Evolutionary conservation across 1,140 invertebrate genomes (phyloP).

Genomic region (Panulirus ornatus): DNA sequence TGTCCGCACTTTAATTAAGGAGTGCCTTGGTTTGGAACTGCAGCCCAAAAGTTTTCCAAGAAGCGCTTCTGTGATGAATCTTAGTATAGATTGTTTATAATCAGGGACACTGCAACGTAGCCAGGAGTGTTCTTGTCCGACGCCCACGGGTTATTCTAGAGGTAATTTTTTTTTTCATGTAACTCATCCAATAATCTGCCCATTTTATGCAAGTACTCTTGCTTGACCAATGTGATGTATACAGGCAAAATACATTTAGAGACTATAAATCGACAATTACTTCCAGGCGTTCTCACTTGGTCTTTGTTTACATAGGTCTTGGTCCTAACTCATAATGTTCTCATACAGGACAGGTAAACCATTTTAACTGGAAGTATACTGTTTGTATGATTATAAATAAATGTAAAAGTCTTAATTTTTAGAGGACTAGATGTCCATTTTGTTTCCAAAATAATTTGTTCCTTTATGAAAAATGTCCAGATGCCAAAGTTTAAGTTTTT

Average conservation of each 20-base stretch:
- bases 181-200: background rate
- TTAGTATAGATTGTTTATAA: constrained; percentile 48
- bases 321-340: background rate
- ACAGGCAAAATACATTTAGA: background rate
- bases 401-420: background rate
- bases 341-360: background rate
- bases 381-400: background rate
- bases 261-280: background rate
- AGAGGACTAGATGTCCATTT: background rate
- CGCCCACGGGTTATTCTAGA: background rate
- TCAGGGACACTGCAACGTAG: constrained; percentile 38
- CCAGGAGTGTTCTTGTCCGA: constrained; percentile 30
- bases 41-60: constrained; percentile 52
- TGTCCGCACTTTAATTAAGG: background rate
- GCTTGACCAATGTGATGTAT: background rate
- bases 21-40: constrained; percentile 35
- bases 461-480: background rate
- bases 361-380: background rate
- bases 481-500: constrained; percentile 43
- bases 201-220: background rate
- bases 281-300: background rate
- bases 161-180: constrained; percentile 20
- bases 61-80: constrained; percentile 70
- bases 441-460: constrained; percentile 43
- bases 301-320: background rate